Conservation (phyloP, 2,113 vertebrate genomes). For the Labrus mixtus region DNA sequence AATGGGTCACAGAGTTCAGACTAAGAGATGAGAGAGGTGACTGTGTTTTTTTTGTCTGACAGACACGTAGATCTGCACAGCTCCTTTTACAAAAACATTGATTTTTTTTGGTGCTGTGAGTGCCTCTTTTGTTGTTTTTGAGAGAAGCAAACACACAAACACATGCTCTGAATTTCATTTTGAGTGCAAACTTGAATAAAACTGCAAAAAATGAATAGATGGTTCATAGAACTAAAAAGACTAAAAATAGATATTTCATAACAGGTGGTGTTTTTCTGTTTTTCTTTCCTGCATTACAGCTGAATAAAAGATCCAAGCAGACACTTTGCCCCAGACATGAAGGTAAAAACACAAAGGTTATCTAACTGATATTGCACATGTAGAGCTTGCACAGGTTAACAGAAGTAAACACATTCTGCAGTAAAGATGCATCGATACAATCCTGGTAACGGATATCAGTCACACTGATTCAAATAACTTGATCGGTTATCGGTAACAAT, state of each 20-base stretch:
- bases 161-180: background rate
- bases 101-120: background rate
- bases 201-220: background rate
- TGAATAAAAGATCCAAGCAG: too few relatives aligned
- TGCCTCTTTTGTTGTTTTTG: background rate
- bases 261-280: background rate
- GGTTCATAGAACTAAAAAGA: background rate
- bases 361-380: background rate
- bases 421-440: too few relatives aligned
- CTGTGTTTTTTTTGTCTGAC: constrained; percentile 21
- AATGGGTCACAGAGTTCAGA: constrained; percentile 7
- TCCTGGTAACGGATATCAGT: too few relatives aligned
- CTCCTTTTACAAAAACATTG: constrained; percentile 1
- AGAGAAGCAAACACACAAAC: background rate
- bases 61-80: background rate
- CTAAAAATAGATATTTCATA: background rate
- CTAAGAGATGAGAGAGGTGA: constrained; percentile 4
- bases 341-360: background rate
- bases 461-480: too few relatives aligned
- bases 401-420: background rate
- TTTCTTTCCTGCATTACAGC: background rate
- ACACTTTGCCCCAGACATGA: background rate
- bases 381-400: background rate
- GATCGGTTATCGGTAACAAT: too few relatives aligned
- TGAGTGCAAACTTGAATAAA: background rate